Base-by-base conservation (phyloP, 2,888 invertebrate species). In the Chrysolina haemoptera region DNA sequence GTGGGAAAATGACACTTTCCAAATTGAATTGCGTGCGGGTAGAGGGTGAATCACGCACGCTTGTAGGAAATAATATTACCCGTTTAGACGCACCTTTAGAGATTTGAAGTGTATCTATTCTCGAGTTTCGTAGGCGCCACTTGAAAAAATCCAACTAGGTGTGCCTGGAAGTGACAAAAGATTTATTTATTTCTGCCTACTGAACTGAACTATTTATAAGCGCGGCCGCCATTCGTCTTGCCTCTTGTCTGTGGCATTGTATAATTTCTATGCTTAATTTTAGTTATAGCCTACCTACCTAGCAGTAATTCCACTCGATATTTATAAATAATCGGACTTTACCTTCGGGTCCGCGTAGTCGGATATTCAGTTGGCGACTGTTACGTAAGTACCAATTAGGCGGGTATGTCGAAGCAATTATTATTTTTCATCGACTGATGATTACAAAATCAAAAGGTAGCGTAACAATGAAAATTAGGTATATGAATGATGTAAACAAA, bases 201-300 rank as follows among this genome's bases (percentile, higher is more conserved):
- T 35, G 8, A 16, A 59, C 14, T n/a, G 59, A 11, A 59, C 59
- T 59, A 59, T 59, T 59, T 59, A 59, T 59, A 59, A 27, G 59
- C 12, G 14, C 18, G 35, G 14, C 35, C 8, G 35, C 59, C 22
- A 27, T 59, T n/a, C n/a, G 59, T 59, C 59, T 59, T 59, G 59
- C 22, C 22, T 59, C 59, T 59, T 35, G 59, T 59, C 22, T 59
- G 59, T 35, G 59, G 27, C 59, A 59, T 59, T 59, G 59, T 59
- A 59, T 16, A 59, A 59, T 59, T 35, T 59, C 27, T 1, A 59
- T 35, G 35, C 59, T 59, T 59, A 59, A 59, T 59, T 59, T 35
- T 10, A 22, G 59, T 59, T 35, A 59, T 59, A 35, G 59, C 59
- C 53, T 53, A 53, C 59, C 53, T 53, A 53, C 53, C 53, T 53